Base-by-base conservation (phyloP, 2,797 vertebrate genomes). In the Microctenopoma steveboyesi region DNA sequence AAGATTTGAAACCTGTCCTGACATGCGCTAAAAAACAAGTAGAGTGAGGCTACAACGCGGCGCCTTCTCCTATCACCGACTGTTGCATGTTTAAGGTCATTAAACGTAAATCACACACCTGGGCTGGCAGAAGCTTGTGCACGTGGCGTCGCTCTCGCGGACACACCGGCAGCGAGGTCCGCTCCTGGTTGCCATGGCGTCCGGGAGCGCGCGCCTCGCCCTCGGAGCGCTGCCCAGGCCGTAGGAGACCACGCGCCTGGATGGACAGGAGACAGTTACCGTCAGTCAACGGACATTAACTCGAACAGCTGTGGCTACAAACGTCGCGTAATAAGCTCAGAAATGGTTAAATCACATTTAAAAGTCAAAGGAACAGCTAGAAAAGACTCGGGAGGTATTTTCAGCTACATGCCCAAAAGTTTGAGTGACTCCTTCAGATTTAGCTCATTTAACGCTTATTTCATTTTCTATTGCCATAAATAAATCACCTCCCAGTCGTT, bases 211-310 rank as follows among this genome's bases (percentile, higher is more conserved):
- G 74, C 97, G 95, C 83, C 87, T 95, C 50, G 89, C 89, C 69
- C 98, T 92, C 25, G 94, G 93, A 70, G 94, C 95, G 71, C 94
- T 94, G 40, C 97, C 97, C 0, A 99, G 93, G 51, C 97, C 97
- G 57, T 99, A 99, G 0, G 98, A 96, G 61, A 97, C 98, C 42
- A 95, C 93, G 71, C 95, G 96, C 85, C 98, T 99, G 66, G 28
- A 78, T 37, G 18, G n/a, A 46, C 49, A 3, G 37, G 6, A 1
- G 35, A 39, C 45, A 60, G 3, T 51, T 52, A 6, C 5, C 37
- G 46, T 46, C 15, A 53, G 5, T 30, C 13, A 39, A 15, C n/a
- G 30, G 27, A 16, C 27, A 46, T 42, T 7, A 57, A 52, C 50
- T 5, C 30, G 8, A 4, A 37, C 0, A 27, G 1, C 11, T 47